Base-by-base conservation (phyloP, 1,140 invertebrate genomes). In the Cylas formicarius region DNA sequence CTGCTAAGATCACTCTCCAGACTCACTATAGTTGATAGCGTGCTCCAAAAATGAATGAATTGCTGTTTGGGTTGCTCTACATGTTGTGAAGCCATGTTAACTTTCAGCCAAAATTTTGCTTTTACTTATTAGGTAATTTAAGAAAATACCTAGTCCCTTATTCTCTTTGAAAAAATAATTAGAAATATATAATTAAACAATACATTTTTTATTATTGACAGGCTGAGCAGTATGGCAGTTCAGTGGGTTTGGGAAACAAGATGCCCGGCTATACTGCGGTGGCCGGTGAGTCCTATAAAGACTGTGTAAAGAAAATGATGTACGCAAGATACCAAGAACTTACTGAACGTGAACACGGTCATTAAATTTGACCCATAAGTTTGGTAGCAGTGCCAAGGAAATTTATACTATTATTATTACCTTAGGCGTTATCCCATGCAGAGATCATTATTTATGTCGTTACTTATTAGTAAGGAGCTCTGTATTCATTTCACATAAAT, bases 281-380 rank as follows among this genome's bases (percentile, higher is more conserved):
- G 39, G 83, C 86, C 2, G 84, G 84, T 1, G 86, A 91, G 60
- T 86, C 84, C 0, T 93, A 93, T 61, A 84, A 90, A 68, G 88
- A 91, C 57, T 86, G 86, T 62, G 87, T 92, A 0, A 90, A 90
- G 62, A 91, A 92, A 69, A 84, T 91, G 61, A 90, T 91, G 80
- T 81, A 84, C 53, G 81, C 82, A 2, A 70, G 86, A 52, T 89
- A 87, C 60, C 81, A 86, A 61, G 84, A 89, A 68, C 67, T 87
- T 2, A 75, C 79, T 2, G 78, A 80, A 47, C 59, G 62, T 47
- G 60, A 63, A n/a, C n/a, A n/a, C n/a, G n/a, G n/a, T n/a, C n/a
- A n/a, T n/a, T n/a, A n/a, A n/a, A n/a, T n/a, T n/a, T n/a, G n/a
- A n/a, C n/a, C n/a, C n/a, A n/a, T n/a, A n/a, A n/a, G n/a, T n/a